Base-by-base conservation (phyloP, 2,888 invertebrate species). In the Cynaeus angustus region DNA sequence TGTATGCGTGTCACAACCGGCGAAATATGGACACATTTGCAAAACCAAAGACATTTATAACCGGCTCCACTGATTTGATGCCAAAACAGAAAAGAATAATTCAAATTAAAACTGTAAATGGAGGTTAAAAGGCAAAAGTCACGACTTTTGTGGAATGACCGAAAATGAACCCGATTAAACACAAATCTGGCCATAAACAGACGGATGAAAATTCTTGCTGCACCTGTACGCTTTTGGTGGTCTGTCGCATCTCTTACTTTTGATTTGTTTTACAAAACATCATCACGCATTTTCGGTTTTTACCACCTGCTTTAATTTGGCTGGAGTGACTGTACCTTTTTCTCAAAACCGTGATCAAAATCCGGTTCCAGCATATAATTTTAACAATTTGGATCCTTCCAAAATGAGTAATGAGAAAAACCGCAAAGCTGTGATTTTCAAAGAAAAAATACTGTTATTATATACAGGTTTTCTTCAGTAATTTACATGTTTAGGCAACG, bases 21-120 rank as follows among this genome's bases (percentile, higher is more conserved):
- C 26, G 13, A 13, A 3, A 21, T 28, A 13, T 26, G 10, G 52
- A 21, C 10, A 9, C 9, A 46, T 52, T 33, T 52, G 13, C 28
- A 26, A n/a, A 52, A 4, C 4, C 21, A 4, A 21, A 21, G 21
- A 21, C 1, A 21, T 21, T 21, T 21, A 21, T 21, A 21, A 21
- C 21, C 21, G 2, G 21, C 21, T 1, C 21, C 21, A 38, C 38
- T 55, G 14, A 28, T 21, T 16, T 41, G 7, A 38, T 38, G 16
- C 55, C 21, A 55, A 38, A 43, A 9, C 43, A 41, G 28, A 56
- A 41, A 10, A 26, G 37, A 38, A 38, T 33, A 55, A 55, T 55
- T 37, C 38, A 55, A 55, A 55, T 55, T 55, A 38, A 16, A 55
- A 55, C 55, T 55, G 55, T 55, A 55, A 55, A 55, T 55, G 55